Evolutionary conservation across 1,140 invertebrate species (phyloP), one percentile per base, ranked within the genome.

Genomic region (Coptotermes formosanus): DNA sequence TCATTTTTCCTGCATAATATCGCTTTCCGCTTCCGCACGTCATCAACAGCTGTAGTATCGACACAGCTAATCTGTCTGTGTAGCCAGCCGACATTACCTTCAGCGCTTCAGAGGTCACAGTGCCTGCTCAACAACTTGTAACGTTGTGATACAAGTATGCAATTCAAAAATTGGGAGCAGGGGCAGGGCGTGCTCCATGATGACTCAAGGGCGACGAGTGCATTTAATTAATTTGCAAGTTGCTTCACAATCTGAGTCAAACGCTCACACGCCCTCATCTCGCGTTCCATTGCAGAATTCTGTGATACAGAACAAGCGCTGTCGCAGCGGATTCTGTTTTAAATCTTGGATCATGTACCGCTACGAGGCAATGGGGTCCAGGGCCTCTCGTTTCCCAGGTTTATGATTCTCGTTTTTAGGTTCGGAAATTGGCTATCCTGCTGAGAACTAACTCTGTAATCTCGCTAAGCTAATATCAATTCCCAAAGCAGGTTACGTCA

Each of bases 111-210:
- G n/a, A 30, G n/a, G 19, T 75, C 64, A 75, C 64, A 25, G 25
- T 75, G 8, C n/a, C n/a, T 30, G 64, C 64, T 75, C 64, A 75
- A 75, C 64, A 75, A 64, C 30, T 75, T 75, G 25, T 75, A 75
- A 75, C 64, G 30, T 25, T 75, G 64, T 30, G 6, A 25, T 30
- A 30, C 64, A 30, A n/a, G 64, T 75, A 6, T 12, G 64, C 64
- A 30, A 4, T 75, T 75, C 64, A 75, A 75, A 75, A 75, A 75
- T 25, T 75, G 64, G 25, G 64, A n/a, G 25, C 64, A 75, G 25
- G 64, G 64, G 64, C 64, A 75, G 64, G 64, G 64, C n/a, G 64
- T 75, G 64, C 64, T n/a, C 64, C n/a, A 30, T 30, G 64, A 75
- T 75, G 64, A 75, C 64, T 75, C 64, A 75, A 75, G 64, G 64